phyloP scores from a whole-genome alignment of 2,888 invertebrate genomes.

The Rhogogaster chlorosoma region DNA sequence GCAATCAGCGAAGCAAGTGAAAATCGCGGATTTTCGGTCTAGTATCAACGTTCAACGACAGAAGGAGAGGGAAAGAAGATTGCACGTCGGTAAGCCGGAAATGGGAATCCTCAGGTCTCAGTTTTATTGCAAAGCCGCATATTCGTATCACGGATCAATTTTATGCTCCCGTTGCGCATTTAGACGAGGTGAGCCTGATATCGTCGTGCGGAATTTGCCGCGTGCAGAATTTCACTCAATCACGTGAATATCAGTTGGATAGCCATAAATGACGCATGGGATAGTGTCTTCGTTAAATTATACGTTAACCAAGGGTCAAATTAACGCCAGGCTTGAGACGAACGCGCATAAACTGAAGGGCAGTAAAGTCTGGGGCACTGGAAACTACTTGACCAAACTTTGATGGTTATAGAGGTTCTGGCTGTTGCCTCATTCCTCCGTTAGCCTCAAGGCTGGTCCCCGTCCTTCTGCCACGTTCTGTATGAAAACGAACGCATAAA shows the following conservation, averaged over 20 bases:
- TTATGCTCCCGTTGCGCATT: background rate
- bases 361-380: slow-evolving; percentile 32
- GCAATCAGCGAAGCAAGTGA: background rate
- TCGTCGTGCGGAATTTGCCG: background rate
- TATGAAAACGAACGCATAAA: background rate
- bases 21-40: background rate
- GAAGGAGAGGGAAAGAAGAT: background rate
- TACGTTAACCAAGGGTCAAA: slow-evolving; percentile 41
- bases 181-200: background rate
- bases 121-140: background rate
- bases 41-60: background rate
- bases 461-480: slow-evolving; percentile 10
- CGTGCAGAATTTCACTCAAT: background rate
- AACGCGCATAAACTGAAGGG: slow-evolving; percentile 46
- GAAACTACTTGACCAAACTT: slow-evolving; percentile 59
- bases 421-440: background rate
- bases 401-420: slow-evolving; percentile 55
- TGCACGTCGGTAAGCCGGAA: background rate
- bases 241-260: background rate
- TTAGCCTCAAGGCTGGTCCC: background rate
- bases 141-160: slow-evolving; percentile 1
- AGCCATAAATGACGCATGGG: background rate
- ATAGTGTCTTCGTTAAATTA: slow-evolving; percentile 32
- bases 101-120: slow-evolving; percentile 12
- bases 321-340: slow-evolving; percentile 46